Evolutionary conservation across 2,888 invertebrate genomes (phyloP).

Genomic region (Drosophila prostipennis): DNA sequence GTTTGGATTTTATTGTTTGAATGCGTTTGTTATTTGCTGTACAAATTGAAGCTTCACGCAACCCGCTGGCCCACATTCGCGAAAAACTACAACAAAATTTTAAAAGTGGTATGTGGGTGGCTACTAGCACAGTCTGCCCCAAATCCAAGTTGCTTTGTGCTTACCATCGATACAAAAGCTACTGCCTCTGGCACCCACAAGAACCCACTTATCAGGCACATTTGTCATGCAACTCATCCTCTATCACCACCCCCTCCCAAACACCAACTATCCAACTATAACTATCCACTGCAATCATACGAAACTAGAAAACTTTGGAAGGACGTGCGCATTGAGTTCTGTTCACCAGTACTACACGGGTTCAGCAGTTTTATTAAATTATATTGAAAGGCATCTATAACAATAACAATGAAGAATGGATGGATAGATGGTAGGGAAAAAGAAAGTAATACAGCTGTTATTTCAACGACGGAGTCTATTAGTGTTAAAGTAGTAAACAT

Average conservation of each 20-base stretch:
- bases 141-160: slow-evolving; percentile 34
- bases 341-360: slow-evolving; percentile 10
- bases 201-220: slow-evolving; percentile 34
- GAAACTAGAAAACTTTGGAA: slow-evolving; percentile 28
- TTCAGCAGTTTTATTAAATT: slow-evolving; percentile 44
- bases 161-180: slow-evolving; percentile 18
- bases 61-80: not conserved
- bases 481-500: slow-evolving; percentile 73
- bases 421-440: slow-evolving; percentile 25
- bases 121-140: slow-evolving; percentile 16
- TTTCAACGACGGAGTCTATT: slow-evolving; percentile 78
- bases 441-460: slow-evolving; percentile 57
- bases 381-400: slow-evolving; percentile 36
- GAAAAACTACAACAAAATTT: not conserved
- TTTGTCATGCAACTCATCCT: slow-evolving; percentile 36
- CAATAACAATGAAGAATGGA: slow-evolving; percentile 22
- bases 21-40: slow-evolving; percentile 67
- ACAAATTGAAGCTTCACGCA: slow-evolving; percentile 42
- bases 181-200: slow-evolving; percentile 26
- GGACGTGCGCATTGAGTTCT: slow-evolving; percentile 43
- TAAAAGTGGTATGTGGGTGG: slow-evolving; percentile 15
- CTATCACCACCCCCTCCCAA: slow-evolving; percentile 17
- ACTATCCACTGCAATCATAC: slow-evolving; percentile 23
- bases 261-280: slow-evolving; percentile 18
- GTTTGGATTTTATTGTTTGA: slow-evolving; percentile 69